A percentile compares a stretch with the other conserved stretches of the same genome.
Evolutionary conservation across 2,797 vertebrate species (phyloP).

Genomic region (Hafferia zeledoni): DNA sequence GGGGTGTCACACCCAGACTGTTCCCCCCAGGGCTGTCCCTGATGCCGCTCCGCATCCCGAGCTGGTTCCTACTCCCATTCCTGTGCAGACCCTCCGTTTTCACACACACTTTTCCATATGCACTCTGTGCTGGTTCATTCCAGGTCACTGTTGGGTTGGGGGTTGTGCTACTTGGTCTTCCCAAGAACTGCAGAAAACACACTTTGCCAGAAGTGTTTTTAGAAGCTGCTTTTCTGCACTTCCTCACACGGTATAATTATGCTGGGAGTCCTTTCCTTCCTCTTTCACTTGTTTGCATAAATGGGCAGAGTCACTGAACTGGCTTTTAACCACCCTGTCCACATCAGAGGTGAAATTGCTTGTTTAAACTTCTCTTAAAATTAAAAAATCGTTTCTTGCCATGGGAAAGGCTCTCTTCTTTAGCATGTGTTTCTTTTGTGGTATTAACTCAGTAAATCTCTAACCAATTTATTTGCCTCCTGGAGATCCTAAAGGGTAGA

Average conservation of each 20-base stretch:
- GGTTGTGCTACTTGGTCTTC: background rate
- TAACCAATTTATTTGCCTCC: background rate
- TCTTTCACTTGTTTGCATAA: background rate
- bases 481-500: background rate
- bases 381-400: background rate
- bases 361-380: background rate
- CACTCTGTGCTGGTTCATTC: background rate
- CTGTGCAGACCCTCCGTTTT: fast-evolving
- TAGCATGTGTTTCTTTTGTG: background rate
- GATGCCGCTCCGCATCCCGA: too few relatives aligned
- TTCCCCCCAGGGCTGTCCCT: background rate
- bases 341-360: background rate
- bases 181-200: background rate
- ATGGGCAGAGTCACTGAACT: background rate
- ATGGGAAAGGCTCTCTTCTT: background rate
- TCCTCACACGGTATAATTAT: background rate
- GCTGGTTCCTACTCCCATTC: fast-evolving
- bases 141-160: background rate
- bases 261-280: background rate
- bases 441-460: background rate
- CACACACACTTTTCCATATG: fast-evolving
- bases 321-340: background rate
- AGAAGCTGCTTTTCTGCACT: background rate
- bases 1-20: too few relatives aligned
- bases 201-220: background rate